Evolutionary conservation across 1,140 invertebrate genomes (phyloP).

Genomic region (Tetraneura akinire): DNA sequence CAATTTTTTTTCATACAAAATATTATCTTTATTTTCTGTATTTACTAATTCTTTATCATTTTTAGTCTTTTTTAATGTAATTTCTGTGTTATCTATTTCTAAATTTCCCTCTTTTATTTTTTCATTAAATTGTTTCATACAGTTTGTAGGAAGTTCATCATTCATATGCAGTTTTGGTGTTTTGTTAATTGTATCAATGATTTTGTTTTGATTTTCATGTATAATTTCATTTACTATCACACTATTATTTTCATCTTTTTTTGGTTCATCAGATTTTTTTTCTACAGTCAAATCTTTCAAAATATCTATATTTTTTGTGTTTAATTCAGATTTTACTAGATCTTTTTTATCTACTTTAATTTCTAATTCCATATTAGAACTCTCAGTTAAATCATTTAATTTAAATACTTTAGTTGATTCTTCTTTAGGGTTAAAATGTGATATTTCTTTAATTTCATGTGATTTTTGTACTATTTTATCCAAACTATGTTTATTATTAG

Average conservation of each 20-base stretch:
- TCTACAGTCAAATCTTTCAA: not conserved
- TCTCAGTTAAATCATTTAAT: not conserved
- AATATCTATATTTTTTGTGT: not conserved
- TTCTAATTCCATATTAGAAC: not conserved
- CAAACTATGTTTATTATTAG: conserved; percentile 29
- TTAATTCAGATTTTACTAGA: not conserved
- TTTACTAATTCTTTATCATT: not conserved
- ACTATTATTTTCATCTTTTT: not conserved
- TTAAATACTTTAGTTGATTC: not conserved
- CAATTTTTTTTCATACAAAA: not conserved
- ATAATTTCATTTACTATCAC: too few relatives aligned
- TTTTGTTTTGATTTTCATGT: not conserved
- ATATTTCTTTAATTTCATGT: not conserved
- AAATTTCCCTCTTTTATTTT: not conserved
- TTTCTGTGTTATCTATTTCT: not conserved
- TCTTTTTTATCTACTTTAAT: not conserved
- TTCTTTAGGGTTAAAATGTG: not conserved
- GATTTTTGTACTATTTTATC: not conserved
- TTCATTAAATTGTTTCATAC: not conserved
- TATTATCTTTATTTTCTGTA: not conserved
- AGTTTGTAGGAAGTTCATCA: not conserved
- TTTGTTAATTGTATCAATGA: not conserved
- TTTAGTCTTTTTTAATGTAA: not conserved
- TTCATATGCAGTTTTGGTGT: not conserved
- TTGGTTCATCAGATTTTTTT: not conserved